Conservation (phyloP, 2,113 vertebrate species). For the Tylochromis polylepis region DNA sequence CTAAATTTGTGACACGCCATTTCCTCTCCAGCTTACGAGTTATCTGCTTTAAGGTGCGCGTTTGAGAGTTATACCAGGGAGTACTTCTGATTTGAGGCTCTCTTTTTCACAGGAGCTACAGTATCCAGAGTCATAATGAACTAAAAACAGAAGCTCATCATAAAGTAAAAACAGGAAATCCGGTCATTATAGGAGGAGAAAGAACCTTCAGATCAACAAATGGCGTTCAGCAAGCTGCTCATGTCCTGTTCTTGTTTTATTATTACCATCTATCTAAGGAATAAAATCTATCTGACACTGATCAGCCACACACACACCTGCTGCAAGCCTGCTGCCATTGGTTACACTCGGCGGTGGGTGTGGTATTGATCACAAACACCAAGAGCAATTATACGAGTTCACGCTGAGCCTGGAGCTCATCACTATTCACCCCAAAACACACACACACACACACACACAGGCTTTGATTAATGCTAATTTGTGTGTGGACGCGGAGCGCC, state of each 20-base stretch:
- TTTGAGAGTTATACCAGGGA: background rate
- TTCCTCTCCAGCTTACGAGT: too few species aligned
- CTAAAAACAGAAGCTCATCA: background rate
- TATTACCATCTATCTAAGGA: background rate
- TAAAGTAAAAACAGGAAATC: background rate
- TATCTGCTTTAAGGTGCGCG: too few species aligned
- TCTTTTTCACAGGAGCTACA: background rate
- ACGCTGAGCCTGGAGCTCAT: constrained; percentile 41
- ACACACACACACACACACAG: constrained; percentile 14
- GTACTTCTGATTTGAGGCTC: background rate
- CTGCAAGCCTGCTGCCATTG: constrained; percentile 18
- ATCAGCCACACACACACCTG: background rate
- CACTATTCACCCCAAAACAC: background rate
- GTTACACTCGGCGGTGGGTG: constrained; percentile 5
- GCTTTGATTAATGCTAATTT: constrained; percentile 72
- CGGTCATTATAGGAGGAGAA: background rate
- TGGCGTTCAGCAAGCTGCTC: background rate
- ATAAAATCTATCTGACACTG: background rate
- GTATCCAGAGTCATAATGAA: background rate
- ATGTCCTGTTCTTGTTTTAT: background rate
- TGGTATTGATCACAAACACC: constrained; percentile 65
- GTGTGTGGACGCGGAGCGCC: constrained; percentile 51
- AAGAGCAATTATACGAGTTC: constrained; percentile 63
- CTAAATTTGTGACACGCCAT: background rate
- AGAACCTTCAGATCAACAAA: background rate